phyloP scores from a whole-genome alignment of 2,888 invertebrate species.

The Drosophila colorata region DNA sequence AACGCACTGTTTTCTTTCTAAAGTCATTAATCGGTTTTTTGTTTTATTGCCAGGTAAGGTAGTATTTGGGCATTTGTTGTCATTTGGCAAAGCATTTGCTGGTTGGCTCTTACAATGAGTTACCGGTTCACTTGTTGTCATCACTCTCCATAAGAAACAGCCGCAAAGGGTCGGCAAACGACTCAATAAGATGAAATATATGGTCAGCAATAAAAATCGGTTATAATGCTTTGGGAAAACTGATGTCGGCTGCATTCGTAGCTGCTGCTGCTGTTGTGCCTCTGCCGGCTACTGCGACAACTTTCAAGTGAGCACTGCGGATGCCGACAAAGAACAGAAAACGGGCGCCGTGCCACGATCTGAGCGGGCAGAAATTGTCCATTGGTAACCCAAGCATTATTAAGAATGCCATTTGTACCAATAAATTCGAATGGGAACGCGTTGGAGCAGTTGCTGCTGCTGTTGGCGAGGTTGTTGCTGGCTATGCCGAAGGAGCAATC shows the following conservation, averaged over 20 bases:
- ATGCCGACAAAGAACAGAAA: constrained; percentile 74
- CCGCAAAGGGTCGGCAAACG: constrained; percentile 60
- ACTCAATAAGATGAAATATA: constrained; percentile 85
- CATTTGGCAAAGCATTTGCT: constrained; percentile 3
- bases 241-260: constrained; percentile 29
- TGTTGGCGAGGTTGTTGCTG: constrained; percentile 33
- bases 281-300: constrained; percentile 60
- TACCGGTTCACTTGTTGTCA: constrained; percentile 57
- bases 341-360: constrained; percentile 63
- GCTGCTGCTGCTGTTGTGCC: constrained; percentile 14
- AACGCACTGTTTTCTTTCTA: neutral
- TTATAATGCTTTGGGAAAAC: constrained; percentile 80
- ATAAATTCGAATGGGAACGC: constrained; percentile 80
- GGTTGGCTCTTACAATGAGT: constrained; percentile 18
- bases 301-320: constrained; percentile 43
- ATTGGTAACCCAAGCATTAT: constrained; percentile 72
- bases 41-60: neutral
- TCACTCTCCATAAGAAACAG: constrained; percentile 18
- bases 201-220: constrained; percentile 83
- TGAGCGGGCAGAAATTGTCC: constrained; percentile 29
- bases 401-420: constrained; percentile 84
- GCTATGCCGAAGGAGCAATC: constrained; percentile 62
- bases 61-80: constrained; percentile 1
- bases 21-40: too few species aligned
- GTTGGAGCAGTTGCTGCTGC: constrained; percentile 43